Evolutionary conservation across 2,113 vertebrate genomes (phyloP), one percentile per base, ranked within the genome.

Genomic region (Myrmecophaga tridactyla): DNA sequence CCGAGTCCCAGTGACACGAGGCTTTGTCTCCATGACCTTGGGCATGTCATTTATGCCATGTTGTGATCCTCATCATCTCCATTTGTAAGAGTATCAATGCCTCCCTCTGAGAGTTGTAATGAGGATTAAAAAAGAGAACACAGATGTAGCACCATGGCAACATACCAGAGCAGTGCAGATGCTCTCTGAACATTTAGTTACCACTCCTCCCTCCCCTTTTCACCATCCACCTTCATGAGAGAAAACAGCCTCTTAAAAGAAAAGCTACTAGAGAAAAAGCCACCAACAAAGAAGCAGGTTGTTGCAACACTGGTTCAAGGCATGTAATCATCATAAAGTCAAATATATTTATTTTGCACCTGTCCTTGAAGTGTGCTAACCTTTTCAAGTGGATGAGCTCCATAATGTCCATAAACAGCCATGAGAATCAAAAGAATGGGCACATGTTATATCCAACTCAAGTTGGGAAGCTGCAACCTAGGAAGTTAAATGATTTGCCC

Each of bases 291-390:
- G 21, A 43, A 53, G 10, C 51, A 90, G 83, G 73, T 94, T 91
- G 34, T 46, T 56, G 17, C 58, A 80, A 76, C 7, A 7, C 15
- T 88, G 58, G 53, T 73, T 86, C n/a, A 70, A 95, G 65, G 46
- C 43, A 58, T 48, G 14, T 69, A 41, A 93, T 96, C 58, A 70
- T 56, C 9, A 0, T 92, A 83, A 96, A 89, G 62, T 92, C 94
- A 92, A 62, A n/a, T 75, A 69, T 72, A 80, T 83, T 82, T 85
- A 88, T 76, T 78, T 92, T 96, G 82, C 70, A 96, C 85, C 95
- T 93, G 81, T 95, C 46, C 67, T 94, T 78, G n/a, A 94, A 95
- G 43, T 39, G 46, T 43, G 73, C 60, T 73, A 34, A 84, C 2
- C 15, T 81, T 70, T 86, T 80, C 58, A 87, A 48, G 43, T 31